Conservation (phyloP, 2,888 invertebrate species). For the Axea sp. region DNA sequence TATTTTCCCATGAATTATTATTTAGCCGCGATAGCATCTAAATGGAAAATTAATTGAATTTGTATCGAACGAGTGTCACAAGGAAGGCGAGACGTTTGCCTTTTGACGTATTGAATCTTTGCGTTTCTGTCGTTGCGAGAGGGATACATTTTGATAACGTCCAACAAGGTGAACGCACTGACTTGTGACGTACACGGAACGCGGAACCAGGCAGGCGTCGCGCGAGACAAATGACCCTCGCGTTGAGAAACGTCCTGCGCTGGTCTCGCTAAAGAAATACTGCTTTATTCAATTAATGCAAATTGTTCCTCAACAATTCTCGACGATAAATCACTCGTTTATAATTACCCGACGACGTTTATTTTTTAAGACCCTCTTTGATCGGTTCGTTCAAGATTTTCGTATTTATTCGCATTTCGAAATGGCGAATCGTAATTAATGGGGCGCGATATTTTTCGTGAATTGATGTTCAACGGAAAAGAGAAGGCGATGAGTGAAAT, state of each 20-base stretch:
- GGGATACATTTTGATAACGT: constrained; percentile 69
- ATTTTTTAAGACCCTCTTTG: background rate
- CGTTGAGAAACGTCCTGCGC: constrained; percentile 49
- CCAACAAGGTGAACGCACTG: constrained; percentile 77
- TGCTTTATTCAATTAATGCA: constrained; percentile 55
- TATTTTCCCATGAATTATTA: no score
- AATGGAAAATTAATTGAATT: constrained; percentile 6
- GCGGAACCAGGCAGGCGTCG: constrained; percentile 75
- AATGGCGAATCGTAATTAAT: no score
- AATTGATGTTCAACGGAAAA: background rate
- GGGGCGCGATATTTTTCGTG: no score
- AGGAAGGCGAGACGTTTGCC: constrained; percentile 3
- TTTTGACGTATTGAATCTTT: constrained; percentile 3
- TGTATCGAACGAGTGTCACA: background rate
- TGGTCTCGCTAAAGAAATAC: constrained; percentile 46
- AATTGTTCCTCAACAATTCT: constrained; percentile 41
- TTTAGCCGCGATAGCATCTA: no score
- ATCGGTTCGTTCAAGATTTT: constrained; percentile 18
- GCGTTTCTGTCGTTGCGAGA: constrained; percentile 36
- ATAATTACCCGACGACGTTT: constrained; percentile 25
- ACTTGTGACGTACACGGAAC: constrained; percentile 76
- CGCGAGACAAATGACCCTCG: constrained; percentile 76
- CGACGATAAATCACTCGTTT: constrained; percentile 31
- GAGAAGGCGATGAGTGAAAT: background rate
- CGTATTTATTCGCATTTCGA: no score